phyloP scores from a whole-genome alignment of 2,888 invertebrate genomes.

The Amphipyra berbera region DNA sequence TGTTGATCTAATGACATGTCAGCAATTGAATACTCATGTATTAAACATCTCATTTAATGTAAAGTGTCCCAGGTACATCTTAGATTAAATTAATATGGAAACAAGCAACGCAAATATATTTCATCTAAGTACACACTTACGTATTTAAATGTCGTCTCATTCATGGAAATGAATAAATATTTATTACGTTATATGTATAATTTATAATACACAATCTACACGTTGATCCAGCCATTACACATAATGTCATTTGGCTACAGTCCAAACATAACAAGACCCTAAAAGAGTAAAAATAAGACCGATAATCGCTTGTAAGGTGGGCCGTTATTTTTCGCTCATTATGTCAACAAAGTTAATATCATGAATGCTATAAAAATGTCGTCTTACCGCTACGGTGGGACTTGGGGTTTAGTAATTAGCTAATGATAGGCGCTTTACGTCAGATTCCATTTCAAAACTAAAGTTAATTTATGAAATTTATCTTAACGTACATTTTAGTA shows the following conservation, averaged over 20 bases:
- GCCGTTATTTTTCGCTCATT: conserved; percentile 35
- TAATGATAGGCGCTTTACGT: too few species aligned
- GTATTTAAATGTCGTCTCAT: conserved; percentile 34
- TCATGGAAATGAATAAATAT: conserved; percentile 31
- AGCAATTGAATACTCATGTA: neutral
- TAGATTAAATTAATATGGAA: conserved; percentile 21
- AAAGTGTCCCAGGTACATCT: neutral
- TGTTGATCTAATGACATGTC: neutral
- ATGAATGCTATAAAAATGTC: conserved; percentile 10
- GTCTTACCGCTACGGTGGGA: neutral
- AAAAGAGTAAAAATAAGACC: conserved; percentile 17
- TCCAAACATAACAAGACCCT: conserved; percentile 42
- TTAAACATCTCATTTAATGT: neutral
- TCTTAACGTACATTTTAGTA: too few species aligned
- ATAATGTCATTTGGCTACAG: conserved; percentile 47
- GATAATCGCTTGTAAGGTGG: conserved; percentile 26
- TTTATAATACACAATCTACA: conserved; percentile 12
- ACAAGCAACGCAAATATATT: conserved; percentile 20
- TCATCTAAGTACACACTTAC: conserved; percentile 19
- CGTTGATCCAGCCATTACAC: conserved; percentile 35
- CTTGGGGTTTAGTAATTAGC: neutral
- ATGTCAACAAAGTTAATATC: conserved; percentile 13
- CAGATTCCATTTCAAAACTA: too few species aligned
- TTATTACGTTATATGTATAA: conserved; percentile 18
- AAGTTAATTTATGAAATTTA: too few species aligned